phyloP scores from a whole-genome alignment of 2,113 vertebrate species.

The Manacus vitellinus region DNA sequence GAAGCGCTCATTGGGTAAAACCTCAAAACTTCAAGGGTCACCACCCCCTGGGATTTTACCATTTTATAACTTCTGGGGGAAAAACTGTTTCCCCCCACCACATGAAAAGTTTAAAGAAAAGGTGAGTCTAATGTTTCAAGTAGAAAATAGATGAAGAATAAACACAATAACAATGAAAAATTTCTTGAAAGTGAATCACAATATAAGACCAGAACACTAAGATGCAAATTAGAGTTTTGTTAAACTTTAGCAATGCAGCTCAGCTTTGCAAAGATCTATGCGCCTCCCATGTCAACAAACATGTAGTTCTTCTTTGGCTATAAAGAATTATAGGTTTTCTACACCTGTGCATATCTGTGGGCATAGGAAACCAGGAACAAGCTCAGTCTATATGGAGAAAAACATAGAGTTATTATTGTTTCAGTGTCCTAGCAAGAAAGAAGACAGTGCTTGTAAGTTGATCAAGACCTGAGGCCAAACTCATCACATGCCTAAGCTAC shows the following conservation, averaged over 20 bases:
- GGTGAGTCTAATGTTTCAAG: background rate
- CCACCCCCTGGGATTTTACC: too few relatives aligned
- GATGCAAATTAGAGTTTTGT: background rate
- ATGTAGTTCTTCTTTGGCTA: background rate
- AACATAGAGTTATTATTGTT: background rate
- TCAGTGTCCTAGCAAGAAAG: background rate
- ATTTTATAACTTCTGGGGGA: too few relatives aligned
- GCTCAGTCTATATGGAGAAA: background rate
- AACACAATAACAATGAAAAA: rapidly evolving
- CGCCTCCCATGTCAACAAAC: background rate
- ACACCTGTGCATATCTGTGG: rapidly evolving
- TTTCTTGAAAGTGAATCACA: background rate
- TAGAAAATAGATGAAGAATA: background rate
- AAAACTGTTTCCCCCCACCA: too few relatives aligned
- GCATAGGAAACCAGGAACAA: background rate
- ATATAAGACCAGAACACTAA: background rate
- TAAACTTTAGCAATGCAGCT: background rate
- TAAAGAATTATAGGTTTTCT: background rate
- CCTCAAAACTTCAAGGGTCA: too few relatives aligned
- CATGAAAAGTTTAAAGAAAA: background rate
- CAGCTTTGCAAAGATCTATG: background rate
- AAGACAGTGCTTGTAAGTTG: background rate
- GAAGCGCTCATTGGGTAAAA: too few relatives aligned
- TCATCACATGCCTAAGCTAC: background rate
- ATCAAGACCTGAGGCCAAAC: background rate